A percentile compares a stretch with the other conserved stretches of the same genome.
These are phyloP conservation scores for Anticlea derivata DNA, from an alignment of 2,888 invertebrate species.

Conservation along the genomic window DNA sequence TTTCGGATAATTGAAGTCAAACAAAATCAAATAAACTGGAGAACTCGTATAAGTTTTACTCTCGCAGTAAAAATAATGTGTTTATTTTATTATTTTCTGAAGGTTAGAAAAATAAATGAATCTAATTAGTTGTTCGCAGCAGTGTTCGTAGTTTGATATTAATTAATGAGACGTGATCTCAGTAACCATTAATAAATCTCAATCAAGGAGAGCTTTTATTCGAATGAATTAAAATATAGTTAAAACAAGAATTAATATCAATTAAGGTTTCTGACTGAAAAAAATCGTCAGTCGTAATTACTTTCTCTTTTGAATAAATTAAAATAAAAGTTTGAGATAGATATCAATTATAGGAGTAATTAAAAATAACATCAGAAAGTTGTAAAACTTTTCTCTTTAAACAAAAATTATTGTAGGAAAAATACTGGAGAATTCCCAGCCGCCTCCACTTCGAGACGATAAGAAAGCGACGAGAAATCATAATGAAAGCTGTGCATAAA, in stretches of 20 bases:
- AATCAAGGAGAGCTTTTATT: conserved; percentile 10
- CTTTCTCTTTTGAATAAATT: conserved; percentile 9
- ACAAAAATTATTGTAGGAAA: conserved; percentile 83
- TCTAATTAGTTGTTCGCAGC: not conserved
- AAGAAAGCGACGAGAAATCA: conserved; percentile 80
- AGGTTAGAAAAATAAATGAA: not conserved
- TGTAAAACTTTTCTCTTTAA: conserved; percentile 16
- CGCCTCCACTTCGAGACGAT: conserved; percentile 82
- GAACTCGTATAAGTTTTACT: conserved; percentile 2
- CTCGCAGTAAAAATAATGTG: conserved; percentile 10
- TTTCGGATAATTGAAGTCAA: conserved; percentile 18
- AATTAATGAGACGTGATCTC: conserved; percentile 10
- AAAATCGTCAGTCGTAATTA: conserved; percentile 15
- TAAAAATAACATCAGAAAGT: conserved; percentile 2
- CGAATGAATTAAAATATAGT: conserved; percentile 11
- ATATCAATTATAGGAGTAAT: not conserved
- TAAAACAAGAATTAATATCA: conserved; percentile 13
- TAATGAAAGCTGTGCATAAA: conserved; percentile 82
- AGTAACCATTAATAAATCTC: conserved; percentile 17
- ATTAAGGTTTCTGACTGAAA: conserved; percentile 4
- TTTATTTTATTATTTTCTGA: not conserved
- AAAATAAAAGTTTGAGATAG: conserved; percentile 7
- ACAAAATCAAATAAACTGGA: conserved; percentile 9
- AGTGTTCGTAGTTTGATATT: conserved; percentile 4
- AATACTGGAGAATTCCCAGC: conserved; percentile 93